These are phyloP conservation scores for Nemopilema nomurai DNA, from an alignment of 30 jellyfish, hydroid and myxozoan species.

Conservation along the genomic window DNA sequence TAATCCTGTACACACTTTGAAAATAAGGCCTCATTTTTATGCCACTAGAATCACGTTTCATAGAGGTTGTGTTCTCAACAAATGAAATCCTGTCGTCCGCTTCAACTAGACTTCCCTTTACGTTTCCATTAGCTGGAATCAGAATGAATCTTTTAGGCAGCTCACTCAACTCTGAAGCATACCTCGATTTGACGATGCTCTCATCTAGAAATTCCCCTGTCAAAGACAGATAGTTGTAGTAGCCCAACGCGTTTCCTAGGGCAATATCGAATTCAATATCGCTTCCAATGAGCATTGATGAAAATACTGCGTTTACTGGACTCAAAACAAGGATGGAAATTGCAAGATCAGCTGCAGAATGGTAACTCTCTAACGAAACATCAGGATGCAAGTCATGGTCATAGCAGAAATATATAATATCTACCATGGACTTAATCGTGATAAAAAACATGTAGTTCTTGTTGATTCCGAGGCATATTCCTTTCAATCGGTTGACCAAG, in stretches of 20 bases:
- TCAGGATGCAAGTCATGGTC: too few relatives aligned
- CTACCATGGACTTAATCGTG: conserved; percentile 9
- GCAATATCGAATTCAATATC: conserved; percentile 19
- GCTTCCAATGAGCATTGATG: not conserved
- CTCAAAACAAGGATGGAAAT: not conserved
- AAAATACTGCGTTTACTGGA: conserved; percentile 9
- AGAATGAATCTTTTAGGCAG: conserved; percentile 55
- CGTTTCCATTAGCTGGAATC: conserved; percentile 36
- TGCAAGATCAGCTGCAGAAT: not conserved
- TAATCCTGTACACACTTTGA: conserved; percentile 40
- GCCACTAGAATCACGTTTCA: conserved; percentile 28
- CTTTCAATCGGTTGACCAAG: not conserved
- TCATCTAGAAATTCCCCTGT: conserved; percentile 28
- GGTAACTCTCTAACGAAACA: conserved; percentile 7
- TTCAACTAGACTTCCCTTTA: conserved; percentile 7
- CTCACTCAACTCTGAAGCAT: conserved; percentile 2
- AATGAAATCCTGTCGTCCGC: conserved; percentile 36
- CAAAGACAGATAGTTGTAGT: conserved; percentile 17
- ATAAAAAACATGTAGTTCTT: conserved; percentile 2
- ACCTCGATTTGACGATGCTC: conserved; percentile 27
- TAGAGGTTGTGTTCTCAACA: conserved; percentile 33
- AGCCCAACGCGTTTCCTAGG: conserved; percentile 41
- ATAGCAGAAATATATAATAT: not conserved
- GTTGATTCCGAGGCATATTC: not conserved
- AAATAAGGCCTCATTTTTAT: conserved; percentile 22